Evolutionary conservation across 2,113 vertebrate genomes (phyloP), one percentile per base, ranked within the genome.

Genomic region (Ameiurus melas): DNA sequence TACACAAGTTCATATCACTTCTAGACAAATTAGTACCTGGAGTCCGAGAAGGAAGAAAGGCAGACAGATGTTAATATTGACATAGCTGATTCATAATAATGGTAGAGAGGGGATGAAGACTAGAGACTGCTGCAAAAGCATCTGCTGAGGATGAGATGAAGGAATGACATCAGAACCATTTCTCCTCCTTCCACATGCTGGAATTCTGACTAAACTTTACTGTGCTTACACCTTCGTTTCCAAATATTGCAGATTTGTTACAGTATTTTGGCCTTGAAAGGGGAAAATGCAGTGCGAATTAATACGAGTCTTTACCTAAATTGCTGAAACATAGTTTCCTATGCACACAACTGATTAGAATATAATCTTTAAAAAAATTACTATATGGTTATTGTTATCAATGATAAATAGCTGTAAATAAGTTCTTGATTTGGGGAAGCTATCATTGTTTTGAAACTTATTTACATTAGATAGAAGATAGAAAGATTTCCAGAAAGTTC

Each of bases 21-120:
- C 13, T 25, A 82, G 33, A 83, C 13, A 14, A 55, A 25, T 55
- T 27, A 0, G 1, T 82, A 71, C 78, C 86, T 82, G 57, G 0
- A 71, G 33, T 58, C 30, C n/a, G 7, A 36, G 79, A 71, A 82
- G 22, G 58, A 73, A 51, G 39, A 86, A 55, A 43, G 83, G 57
- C 73, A 89, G 25, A 30, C 55, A 73, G 53, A 55, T 55, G 36
- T 66, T 13, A 86, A 68, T n/a, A 51, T 10, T 39, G 88, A 70
- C 78, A 87, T 60, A 16, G n/a, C 7, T 66, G 57, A 53, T 7
- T 57, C 27, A 33, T 51, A 19, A 27, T 27, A 43, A 64, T 27
- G 5, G 19, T 6, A 66, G 39, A 85, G 27, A 68, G 43, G 4
- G 2, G 20, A 85, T 57, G 51, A 43, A 16, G 20, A 27, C 20